These are phyloP conservation scores for Ammospiza nelsoni DNA, from an alignment of 2,113 vertebrate genomes.

Conservation along the genomic window DNA sequence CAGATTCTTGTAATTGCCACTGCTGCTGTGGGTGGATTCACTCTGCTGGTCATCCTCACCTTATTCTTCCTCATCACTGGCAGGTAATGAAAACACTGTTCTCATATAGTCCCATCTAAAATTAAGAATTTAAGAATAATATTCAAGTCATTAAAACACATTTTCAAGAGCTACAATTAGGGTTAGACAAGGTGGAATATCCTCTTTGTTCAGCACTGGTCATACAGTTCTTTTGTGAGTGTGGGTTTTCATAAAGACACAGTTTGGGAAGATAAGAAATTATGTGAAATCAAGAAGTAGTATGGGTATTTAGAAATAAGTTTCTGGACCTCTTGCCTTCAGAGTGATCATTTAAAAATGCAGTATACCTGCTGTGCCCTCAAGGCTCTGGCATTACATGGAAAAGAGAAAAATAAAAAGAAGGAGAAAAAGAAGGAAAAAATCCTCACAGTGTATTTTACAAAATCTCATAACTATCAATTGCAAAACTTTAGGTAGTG, in stretches of 20 bases:
- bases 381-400: not conserved
- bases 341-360: not conserved
- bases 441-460: not conserved
- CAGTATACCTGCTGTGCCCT: not conserved
- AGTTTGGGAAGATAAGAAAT: not conserved
- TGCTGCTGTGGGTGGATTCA: slow-evolving; percentile 92
- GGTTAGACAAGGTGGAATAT: not conserved
- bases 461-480: not conserved
- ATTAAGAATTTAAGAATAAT: not conserved
- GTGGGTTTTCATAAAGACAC: not conserved
- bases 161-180: not conserved
- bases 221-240: not conserved
- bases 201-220: not conserved
- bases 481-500: not conserved
- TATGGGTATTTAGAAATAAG: not conserved
- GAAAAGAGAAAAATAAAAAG: not conserved
- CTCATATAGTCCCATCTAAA: not conserved
- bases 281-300: not conserved
- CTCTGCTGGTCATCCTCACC: slow-evolving; percentile 92
- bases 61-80: slow-evolving; percentile 96
- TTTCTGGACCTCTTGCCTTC: not conserved
- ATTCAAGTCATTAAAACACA: not conserved
- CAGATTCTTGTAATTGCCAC: slow-evolving; percentile 95
- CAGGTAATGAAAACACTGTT: slow-evolving; percentile 77
- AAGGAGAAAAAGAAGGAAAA: not conserved